These are phyloP conservation scores for Dynastes tityus DNA, from an alignment of 2,888 invertebrate species.

Conservation along the genomic window DNA sequence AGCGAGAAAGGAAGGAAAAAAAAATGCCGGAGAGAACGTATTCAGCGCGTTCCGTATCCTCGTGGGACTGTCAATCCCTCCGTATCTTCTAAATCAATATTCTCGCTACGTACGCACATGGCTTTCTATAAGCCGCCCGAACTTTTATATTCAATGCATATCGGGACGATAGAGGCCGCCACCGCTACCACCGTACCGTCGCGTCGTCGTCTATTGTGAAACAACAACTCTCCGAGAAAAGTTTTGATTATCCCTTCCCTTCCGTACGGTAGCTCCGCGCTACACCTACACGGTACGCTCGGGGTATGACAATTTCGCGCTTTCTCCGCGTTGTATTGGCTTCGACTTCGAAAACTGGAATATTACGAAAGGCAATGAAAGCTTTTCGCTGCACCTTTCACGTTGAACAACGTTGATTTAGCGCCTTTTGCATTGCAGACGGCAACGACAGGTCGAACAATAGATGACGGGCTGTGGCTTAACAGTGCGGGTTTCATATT, in stretches of 20 bases:
- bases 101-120: constrained; percentile 55
- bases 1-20: too few relatives aligned
- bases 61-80: constrained; percentile 24
- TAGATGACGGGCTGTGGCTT: too few relatives aligned
- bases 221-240: constrained; percentile 52
- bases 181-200: constrained; percentile 27
- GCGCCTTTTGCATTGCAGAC: too few relatives aligned
- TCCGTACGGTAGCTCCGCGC: constrained; percentile 7
- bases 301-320: too few relatives aligned
- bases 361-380: too few relatives aligned
- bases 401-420: too few relatives aligned
- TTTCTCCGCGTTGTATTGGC: too few relatives aligned
- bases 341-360: too few relatives aligned
- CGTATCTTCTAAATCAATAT: constrained; percentile 61
- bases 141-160: constrained; percentile 60
- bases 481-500: too few relatives aligned
- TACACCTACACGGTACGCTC: constrained; percentile 3
- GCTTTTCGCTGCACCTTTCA: too few relatives aligned
- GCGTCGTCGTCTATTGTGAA: constrained; percentile 56
- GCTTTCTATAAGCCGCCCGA: constrained; percentile 59
- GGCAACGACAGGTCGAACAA: too few relatives aligned
- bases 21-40: constrained; percentile 1
- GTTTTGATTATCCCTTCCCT: constrained; percentile 55
- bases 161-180: constrained; percentile 55
- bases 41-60: constrained; percentile 5